Evolutionary conservation across 2,113 vertebrate species (phyloP).

Genomic region (Octodon degus): DNA sequence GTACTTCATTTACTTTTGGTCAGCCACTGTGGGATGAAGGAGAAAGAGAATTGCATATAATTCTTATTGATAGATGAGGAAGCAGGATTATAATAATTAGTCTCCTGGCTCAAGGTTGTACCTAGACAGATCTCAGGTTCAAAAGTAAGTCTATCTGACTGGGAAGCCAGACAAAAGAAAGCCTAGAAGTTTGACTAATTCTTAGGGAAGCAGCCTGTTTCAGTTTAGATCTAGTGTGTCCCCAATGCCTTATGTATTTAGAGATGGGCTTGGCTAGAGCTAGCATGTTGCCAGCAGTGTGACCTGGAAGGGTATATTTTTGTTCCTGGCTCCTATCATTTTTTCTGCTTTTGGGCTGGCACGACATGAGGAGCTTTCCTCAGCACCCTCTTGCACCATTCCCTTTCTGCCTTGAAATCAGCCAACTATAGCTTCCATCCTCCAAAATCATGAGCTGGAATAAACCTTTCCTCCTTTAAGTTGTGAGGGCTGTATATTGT

Average conservation of each 20-base stretch:
- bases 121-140: not conserved
- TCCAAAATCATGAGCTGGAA: not conserved
- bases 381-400: not conserved
- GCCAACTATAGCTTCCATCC: not conserved
- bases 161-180: not conserved
- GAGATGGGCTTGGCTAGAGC: not conserved
- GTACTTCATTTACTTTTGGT: conserved; percentile 9
- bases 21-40: not conserved
- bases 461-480: not conserved
- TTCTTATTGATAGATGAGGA: not conserved
- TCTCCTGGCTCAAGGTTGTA: not conserved
- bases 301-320: not conserved
- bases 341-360: not conserved
- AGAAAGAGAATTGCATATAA: not conserved
- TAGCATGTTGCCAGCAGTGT: not conserved
- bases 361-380: not conserved
- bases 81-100: not conserved
- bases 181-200: not conserved
- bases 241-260: not conserved
- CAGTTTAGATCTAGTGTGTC: not conserved
- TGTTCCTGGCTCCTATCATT: not conserved
- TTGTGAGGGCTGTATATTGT: not conserved
- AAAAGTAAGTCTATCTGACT: not conserved
- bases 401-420: not conserved
- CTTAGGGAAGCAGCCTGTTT: not conserved